Evolutionary conservation across 2,888 invertebrate species (phyloP).

Genomic region (Laothoe populi): DNA sequence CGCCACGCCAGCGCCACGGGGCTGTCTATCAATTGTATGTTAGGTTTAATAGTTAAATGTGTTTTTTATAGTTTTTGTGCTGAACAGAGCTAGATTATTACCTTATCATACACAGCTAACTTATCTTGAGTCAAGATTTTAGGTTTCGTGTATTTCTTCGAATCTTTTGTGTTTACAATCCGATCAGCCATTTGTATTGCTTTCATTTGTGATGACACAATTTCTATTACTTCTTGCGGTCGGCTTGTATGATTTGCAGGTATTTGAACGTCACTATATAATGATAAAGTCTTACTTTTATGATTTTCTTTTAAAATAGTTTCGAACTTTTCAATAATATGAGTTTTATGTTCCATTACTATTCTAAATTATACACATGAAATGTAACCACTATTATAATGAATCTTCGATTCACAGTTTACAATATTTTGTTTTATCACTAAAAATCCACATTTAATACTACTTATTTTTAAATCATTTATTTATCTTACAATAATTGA

Average conservation of each 20-base stretch:
- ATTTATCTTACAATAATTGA: background rate
- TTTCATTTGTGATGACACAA: slow-evolving; percentile 61
- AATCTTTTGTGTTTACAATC: slow-evolving; percentile 32
- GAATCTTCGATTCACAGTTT: no score
- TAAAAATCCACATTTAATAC: background rate
- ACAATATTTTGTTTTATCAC: no score
- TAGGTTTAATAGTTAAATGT: no score
- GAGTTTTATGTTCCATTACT: slow-evolving; percentile 22
- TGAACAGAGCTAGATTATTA: no score
- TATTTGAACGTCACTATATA: slow-evolving; percentile 48
- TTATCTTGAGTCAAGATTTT: slow-evolving; percentile 53
- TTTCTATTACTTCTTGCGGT: slow-evolving; percentile 58
- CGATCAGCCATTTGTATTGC: slow-evolving; percentile 64
- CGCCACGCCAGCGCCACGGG: no score
- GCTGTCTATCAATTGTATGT: no score
- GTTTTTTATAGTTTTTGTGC: no score
- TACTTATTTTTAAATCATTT: background rate
- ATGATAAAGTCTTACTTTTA: slow-evolving; percentile 35
- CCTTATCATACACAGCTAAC: slow-evolving; percentile 48
- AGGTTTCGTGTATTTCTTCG: slow-evolving; percentile 43
- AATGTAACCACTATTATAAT: background rate
- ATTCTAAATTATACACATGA: background rate
- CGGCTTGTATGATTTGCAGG: slow-evolving; percentile 34
- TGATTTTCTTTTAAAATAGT: slow-evolving; percentile 46
- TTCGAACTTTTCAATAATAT: slow-evolving; percentile 48